A percentile compares a stretch with the other conserved stretches of the same genome.
These are phyloP conservation scores for Triplophysa siluroides DNA, from an alignment of 2,113 vertebrate species.

Conservation along the genomic window DNA sequence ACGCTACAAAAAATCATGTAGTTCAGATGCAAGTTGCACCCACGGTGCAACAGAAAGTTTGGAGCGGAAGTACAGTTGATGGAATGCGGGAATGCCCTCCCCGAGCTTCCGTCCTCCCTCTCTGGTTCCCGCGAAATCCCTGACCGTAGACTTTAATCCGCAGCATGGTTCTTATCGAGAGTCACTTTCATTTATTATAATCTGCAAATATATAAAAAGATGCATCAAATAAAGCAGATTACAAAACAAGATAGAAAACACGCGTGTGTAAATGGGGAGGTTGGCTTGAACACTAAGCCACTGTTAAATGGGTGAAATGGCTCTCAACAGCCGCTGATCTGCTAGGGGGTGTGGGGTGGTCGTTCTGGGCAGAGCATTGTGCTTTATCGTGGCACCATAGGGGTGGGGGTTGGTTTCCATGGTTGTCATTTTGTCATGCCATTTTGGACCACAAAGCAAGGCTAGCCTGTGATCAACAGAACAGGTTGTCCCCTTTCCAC, in stretches of 20 bases:
- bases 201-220: neutral
- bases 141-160: neutral
- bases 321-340: neutral
- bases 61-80: slow-evolving; percentile 25
- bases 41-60: slow-evolving; percentile 9
- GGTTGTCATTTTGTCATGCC: slow-evolving; percentile 15
- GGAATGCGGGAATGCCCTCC: slow-evolving; percentile 43
- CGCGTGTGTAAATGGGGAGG: neutral
- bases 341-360: slow-evolving; percentile 26
- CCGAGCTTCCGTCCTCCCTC: slow-evolving; percentile 11
- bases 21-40: neutral
- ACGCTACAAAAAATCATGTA: neutral
- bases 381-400: slow-evolving; percentile 6
- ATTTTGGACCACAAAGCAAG: neutral
- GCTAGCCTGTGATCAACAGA: neutral
- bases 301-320: neutral
- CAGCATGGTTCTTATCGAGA: neutral
- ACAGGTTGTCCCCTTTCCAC: neutral
- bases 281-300: neutral
- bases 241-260: no score
- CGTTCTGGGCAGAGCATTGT: slow-evolving; percentile 37
- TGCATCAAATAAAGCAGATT: neutral
- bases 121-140: slow-evolving; percentile 6
- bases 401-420: slow-evolving; percentile 35
- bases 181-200: neutral